These are phyloP conservation scores for Drosophila differens DNA, from an alignment of 2,888 invertebrate species.

Conservation along the genomic window DNA sequence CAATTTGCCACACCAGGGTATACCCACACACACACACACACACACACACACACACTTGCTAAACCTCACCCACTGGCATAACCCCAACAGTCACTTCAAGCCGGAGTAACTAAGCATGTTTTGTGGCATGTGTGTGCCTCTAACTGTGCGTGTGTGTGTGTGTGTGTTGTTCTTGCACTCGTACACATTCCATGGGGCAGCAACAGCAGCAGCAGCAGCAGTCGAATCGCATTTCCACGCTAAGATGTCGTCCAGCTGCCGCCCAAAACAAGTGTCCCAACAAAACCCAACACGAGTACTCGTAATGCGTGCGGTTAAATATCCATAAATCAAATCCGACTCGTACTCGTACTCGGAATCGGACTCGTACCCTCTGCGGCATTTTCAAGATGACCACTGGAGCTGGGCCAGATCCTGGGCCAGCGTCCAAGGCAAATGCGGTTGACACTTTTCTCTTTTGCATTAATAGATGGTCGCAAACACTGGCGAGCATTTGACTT, in stretches of 20 bases:
- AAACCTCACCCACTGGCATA: slow-evolving; percentile 29
- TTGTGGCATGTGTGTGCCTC: slow-evolving; percentile 53
- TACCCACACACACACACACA: slow-evolving; percentile 8
- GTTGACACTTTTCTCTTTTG: slow-evolving; percentile 79
- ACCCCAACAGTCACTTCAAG: slow-evolving; percentile 64
- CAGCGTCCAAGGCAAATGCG: slow-evolving; percentile 67
- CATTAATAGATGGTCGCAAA: slow-evolving; percentile 70
- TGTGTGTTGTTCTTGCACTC: slow-evolving; percentile 31
- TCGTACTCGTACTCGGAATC: neutral
- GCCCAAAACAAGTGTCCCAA: slow-evolving; percentile 62
- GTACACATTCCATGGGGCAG: slow-evolving; percentile 62
- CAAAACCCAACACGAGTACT: slow-evolving; percentile 51
- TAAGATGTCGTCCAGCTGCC: slow-evolving; percentile 68
- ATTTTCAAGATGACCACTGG: slow-evolving; percentile 79
- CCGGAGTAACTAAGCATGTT: slow-evolving; percentile 58
- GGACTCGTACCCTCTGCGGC: slow-evolving; percentile 45
- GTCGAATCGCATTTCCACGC: slow-evolving; percentile 55
- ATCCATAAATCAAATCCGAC: slow-evolving; percentile 84
- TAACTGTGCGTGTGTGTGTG: slow-evolving; percentile 16
- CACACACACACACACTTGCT: slow-evolving; percentile 34
- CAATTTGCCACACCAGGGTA: slow-evolving; percentile 76
- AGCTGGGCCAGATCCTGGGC: slow-evolving; percentile 24
- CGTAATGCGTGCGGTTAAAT: slow-evolving; percentile 84
- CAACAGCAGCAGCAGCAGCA: slow-evolving; percentile 17
- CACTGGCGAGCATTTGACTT: slow-evolving; percentile 51